Conservation (phyloP, 2,797 vertebrate genomes). For the Yasuhikotakia modesta region DNA sequence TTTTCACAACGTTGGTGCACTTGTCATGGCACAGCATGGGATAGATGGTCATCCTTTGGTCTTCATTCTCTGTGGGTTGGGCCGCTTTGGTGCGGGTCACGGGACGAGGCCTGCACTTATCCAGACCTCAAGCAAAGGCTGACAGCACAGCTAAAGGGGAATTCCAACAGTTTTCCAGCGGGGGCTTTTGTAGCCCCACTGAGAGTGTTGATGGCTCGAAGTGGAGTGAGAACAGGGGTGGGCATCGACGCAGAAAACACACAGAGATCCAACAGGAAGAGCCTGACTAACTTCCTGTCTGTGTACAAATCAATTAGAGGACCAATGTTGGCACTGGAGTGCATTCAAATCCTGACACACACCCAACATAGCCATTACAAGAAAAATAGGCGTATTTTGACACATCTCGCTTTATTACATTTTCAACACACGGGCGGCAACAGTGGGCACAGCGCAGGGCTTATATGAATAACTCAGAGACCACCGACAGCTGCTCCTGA, state of each 20-base stretch:
- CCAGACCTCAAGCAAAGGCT: constrained; percentile 26
- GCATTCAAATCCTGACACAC: constrained; percentile 29
- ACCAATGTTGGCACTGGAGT: constrained; percentile 37
- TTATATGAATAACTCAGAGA: constrained; percentile 57
- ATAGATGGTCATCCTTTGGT: constrained; percentile 16
- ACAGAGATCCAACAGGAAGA: constrained; percentile 57
- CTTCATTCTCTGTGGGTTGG: constrained; percentile 1
- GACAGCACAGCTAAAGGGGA: constrained; percentile 33
- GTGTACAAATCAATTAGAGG: constrained; percentile 63
- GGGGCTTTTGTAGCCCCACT: constrained; percentile 42
- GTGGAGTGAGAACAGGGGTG: constrained; percentile 42
- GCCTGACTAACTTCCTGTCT: constrained; percentile 57
- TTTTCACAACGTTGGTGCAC: constrained; percentile 2
- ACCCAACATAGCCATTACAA: constrained; percentile 1
- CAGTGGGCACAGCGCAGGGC: constrained; percentile 45
- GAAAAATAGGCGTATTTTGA: constrained; percentile 38
- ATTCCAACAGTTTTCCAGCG: constrained; percentile 51
- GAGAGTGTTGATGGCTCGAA: constrained; percentile 51
- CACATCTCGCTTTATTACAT: constrained; percentile 40
- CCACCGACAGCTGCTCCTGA: constrained; percentile 42
- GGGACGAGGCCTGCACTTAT: background rate
- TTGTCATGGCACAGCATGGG: constrained; percentile 14
- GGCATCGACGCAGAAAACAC: constrained; percentile 54
- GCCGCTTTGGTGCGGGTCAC: constrained; percentile 21
- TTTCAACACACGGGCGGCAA: constrained; percentile 17